Evolutionary conservation across 2,888 invertebrate species (phyloP).

Genomic region (Cantharis lateralis): DNA sequence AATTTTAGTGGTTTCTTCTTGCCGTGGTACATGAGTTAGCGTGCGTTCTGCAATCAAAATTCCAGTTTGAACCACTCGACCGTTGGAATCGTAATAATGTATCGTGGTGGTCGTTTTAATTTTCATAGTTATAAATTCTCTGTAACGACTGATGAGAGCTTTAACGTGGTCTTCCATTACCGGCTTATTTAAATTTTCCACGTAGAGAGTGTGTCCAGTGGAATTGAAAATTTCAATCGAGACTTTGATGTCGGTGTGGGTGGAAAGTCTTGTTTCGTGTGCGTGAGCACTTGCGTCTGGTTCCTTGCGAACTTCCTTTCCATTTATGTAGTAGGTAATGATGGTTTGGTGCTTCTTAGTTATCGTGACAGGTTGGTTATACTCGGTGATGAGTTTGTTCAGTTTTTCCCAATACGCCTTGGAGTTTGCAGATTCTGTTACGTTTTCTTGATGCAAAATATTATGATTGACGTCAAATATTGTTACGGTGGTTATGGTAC

Average conservation of each 20-base stretch:
- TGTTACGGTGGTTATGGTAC: neutral
- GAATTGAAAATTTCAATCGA: neutral
- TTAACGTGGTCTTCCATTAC: neutral
- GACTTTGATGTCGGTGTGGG: neutral
- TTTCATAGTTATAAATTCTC: neutral
- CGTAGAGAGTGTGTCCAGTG: neutral
- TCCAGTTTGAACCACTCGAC: neutral
- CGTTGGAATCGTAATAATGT: neutral
- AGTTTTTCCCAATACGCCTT: constrained; percentile 12
- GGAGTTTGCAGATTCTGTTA: constrained; percentile 5
- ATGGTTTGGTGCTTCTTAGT: neutral
- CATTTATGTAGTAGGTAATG: constrained; percentile 9
- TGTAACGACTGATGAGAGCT: neutral
- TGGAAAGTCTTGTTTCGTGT: neutral
- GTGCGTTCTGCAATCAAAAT: neutral
- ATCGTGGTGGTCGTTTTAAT: neutral
- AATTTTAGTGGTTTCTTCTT: neutral
- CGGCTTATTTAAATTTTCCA: neutral
- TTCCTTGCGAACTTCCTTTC: constrained; percentile 4
- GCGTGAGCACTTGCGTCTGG: neutral
- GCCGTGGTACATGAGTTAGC: neutral
- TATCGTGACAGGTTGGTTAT: neutral
- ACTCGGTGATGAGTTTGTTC: neutral
- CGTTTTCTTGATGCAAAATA: neutral
- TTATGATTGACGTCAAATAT: constrained; percentile 1